Conservation (phyloP, 2,113 vertebrate genomes). For the Anseranas semipalmata region DNA sequence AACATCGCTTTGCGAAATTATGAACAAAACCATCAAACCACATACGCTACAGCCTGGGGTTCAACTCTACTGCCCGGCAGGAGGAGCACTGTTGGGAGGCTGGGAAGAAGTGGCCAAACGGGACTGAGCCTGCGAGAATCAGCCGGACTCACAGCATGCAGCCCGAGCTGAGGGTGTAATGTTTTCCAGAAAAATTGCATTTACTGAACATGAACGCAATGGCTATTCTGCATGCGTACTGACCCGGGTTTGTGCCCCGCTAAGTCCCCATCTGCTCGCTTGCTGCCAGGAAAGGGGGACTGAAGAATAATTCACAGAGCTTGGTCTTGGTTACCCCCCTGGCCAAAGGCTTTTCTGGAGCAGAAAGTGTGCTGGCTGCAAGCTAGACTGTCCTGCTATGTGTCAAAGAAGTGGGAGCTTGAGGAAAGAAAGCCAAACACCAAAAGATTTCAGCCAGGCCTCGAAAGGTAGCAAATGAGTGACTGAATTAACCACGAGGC, state of each 20-base stretch:
- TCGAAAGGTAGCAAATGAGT: background rate
- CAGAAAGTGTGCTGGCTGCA: rapidly evolving
- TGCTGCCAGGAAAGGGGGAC: background rate
- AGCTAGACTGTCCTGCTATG: background rate
- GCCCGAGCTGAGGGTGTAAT: rapidly evolving
- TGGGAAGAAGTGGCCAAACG: background rate
- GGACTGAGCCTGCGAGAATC: background rate
- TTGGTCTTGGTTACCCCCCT: background rate
- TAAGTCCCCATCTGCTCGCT: background rate
- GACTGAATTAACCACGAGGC: background rate
- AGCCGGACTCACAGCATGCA: background rate
- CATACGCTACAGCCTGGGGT: background rate
- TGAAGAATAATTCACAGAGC: background rate
- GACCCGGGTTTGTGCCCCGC: background rate
- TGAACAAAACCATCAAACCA: background rate
- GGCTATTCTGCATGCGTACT: background rate
- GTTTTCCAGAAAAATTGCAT: background rate
- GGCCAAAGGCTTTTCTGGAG: background rate
- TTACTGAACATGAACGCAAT: background rate
- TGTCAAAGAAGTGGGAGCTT: rapidly evolving
- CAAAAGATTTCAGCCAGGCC: background rate
- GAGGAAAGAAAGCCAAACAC: background rate
- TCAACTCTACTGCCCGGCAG: background rate
- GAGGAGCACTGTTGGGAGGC: background rate
- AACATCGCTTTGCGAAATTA: background rate